phyloP scores from a whole-genome alignment of 2,797 vertebrate species.

The Rhincodon typus region DNA sequence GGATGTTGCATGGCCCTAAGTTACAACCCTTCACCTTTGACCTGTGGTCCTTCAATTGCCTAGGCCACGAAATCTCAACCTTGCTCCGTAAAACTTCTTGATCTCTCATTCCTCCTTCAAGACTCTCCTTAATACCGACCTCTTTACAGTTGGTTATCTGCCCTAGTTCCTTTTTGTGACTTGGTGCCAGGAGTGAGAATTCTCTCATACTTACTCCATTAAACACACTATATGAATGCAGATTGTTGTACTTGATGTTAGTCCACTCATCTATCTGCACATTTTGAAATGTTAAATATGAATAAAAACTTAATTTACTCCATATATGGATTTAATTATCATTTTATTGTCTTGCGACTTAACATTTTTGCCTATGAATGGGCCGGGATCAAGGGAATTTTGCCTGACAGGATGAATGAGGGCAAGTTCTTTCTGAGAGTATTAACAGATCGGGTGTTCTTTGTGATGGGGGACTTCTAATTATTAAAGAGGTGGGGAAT shows the following conservation, averaged over 20 bases:
- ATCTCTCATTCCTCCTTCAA: background rate
- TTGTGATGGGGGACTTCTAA: background rate
- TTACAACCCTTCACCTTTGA: background rate
- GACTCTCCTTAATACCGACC: background rate
- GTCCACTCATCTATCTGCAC: background rate
- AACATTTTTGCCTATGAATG: background rate
- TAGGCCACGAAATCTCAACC: background rate
- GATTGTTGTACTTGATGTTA: too few species aligned
- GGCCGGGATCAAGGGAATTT: background rate
- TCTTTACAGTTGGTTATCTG: background rate
- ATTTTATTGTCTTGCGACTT: background rate
- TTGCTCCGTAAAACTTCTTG: background rate
- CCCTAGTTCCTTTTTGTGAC: background rate
- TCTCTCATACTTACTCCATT: background rate
- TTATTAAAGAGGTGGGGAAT: background rate
- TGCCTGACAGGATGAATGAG: background rate
- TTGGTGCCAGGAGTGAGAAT: background rate
- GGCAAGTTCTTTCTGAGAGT: background rate
- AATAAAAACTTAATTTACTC: background rate
- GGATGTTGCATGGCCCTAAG: background rate
- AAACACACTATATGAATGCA: background rate
- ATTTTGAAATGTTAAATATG: background rate
- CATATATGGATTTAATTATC: background rate
- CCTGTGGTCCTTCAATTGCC: background rate
- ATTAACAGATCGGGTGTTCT: too few species aligned